Percentiles rank a stretch among this genome's conserved stretches.
These are phyloP conservation scores for Oreochromis aureus DNA, from an alignment of 2,113 vertebrate genomes.

Conservation along the genomic window DNA sequence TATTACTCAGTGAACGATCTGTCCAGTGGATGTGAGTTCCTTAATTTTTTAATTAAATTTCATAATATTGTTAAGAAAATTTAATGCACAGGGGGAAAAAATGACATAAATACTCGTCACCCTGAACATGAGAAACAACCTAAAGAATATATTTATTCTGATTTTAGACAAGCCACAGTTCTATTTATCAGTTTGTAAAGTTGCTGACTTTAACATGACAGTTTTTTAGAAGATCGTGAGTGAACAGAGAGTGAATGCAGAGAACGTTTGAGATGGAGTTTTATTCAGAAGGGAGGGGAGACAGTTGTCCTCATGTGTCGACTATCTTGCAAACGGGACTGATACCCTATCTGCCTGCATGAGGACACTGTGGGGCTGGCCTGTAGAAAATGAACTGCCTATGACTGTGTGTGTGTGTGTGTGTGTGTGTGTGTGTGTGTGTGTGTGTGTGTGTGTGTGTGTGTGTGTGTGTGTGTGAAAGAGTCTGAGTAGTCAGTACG, in stretches of 20 bases:
- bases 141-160: neutral
- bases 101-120: neutral
- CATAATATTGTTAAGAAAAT: neutral
- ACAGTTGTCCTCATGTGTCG: too few relatives aligned
- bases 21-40: neutral
- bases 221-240: neutral
- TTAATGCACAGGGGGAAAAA: neutral
- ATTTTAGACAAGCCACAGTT: neutral
- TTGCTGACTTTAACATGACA: neutral
- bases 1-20: neutral
- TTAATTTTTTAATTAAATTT: neutral
- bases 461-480: neutral
- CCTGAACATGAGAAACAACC: neutral
- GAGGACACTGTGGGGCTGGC: slow-evolving; percentile 7
- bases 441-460: neutral
- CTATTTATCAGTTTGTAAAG: neutral
- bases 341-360: too few relatives aligned
- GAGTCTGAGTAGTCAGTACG: neutral
- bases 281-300: too few relatives aligned
- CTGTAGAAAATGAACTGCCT: neutral
- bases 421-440: neutral
- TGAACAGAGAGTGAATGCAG: neutral
- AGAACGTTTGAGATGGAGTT: neutral
- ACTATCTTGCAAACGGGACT: too few relatives aligned
- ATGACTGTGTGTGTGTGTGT: neutral